Evolutionary conservation across 2,888 invertebrate species (phyloP).

Genomic region (Drosophila mimica): DNA sequence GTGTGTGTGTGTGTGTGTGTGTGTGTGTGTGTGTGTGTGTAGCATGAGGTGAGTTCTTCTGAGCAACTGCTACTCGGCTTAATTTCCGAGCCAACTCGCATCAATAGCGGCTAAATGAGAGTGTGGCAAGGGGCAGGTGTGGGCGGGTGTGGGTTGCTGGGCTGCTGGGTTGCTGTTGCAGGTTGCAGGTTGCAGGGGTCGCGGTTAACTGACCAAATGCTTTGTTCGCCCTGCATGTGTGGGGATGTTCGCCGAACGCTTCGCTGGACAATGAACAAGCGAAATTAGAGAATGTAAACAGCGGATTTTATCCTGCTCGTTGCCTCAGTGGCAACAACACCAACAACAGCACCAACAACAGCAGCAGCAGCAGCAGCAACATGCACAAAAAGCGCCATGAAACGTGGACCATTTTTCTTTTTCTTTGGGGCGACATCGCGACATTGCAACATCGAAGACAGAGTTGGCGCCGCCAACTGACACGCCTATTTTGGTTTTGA

Average conservation of each 20-base stretch:
- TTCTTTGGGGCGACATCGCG: constrained; percentile 14
- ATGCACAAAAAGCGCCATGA: constrained; percentile 48
- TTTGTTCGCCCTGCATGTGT: constrained; percentile 48
- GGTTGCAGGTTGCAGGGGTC: constrained; percentile 32
- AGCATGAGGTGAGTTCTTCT: constrained; percentile 22
- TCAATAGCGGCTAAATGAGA: constrained; percentile 35
- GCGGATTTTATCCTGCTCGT: constrained; percentile 80
- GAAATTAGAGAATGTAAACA: constrained; percentile 81
- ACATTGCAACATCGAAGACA: constrained; percentile 32
- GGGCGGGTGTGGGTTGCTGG: background rate
- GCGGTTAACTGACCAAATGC: constrained; percentile 73
- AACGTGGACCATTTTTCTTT: constrained; percentile 73
- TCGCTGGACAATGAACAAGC: constrained; percentile 81
- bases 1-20: background rate
- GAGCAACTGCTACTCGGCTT: constrained; percentile 69
- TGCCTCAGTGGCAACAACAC: constrained; percentile 47
- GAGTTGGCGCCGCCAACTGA: constrained; percentile 54
- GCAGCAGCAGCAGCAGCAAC: constrained; percentile 27
- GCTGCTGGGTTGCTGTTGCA: too few species aligned
- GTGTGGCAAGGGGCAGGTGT: background rate
- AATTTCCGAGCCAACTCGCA: constrained; percentile 67
- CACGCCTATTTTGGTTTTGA: constrained; percentile 61
- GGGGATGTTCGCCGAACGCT: constrained; percentile 73
- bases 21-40: background rate
- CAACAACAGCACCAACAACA: constrained; percentile 15